Conservation (phyloP, 1,140 invertebrate species). For the Scaptomyza montana region DNA sequence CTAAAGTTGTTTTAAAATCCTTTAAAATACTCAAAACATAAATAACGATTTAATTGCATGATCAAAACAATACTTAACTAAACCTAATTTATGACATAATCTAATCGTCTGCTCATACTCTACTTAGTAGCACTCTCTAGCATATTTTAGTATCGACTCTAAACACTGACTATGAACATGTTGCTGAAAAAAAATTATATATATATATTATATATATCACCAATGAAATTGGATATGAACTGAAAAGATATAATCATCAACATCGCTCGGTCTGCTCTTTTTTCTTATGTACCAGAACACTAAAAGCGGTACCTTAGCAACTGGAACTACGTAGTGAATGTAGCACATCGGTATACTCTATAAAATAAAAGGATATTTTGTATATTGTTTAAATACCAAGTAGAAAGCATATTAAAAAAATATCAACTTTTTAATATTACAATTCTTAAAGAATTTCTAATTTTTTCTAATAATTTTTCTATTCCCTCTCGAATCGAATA, state of each 20-base stretch:
- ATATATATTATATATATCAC: conserved; percentile 35
- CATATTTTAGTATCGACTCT: conserved; percentile 49
- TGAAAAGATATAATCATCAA: conserved; percentile 52
- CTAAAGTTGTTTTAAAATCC: not conserved
- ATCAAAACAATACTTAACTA: conserved; percentile 4
- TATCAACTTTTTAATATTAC: not conserved
- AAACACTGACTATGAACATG: conserved; percentile 82
- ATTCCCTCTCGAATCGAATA: conserved; percentile 27
- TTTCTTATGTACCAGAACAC: conserved; percentile 47
- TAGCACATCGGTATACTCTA: conserved; percentile 61
- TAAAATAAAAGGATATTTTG: conserved; percentile 46
- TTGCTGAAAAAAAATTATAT: conserved; percentile 63
- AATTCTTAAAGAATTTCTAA: conserved; percentile 3
- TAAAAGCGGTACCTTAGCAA: conserved; percentile 59
- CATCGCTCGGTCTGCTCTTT: conserved; percentile 73
- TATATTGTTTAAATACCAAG: conserved; percentile 29
- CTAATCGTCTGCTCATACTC: conserved; percentile 27
- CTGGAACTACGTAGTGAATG: conserved; percentile 76
- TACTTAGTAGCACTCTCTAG: conserved; percentile 41
- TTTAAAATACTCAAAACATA: not conserved
- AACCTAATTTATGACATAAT: not conserved
- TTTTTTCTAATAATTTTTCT: not conserved
- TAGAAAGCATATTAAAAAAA: conserved; percentile 55
- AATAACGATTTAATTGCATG: conserved; percentile 24
- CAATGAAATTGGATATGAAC: conserved; percentile 68